Evolutionary conservation across 2,113 vertebrate species (phyloP).

Genomic region (Carollia perspicillata): DNA sequence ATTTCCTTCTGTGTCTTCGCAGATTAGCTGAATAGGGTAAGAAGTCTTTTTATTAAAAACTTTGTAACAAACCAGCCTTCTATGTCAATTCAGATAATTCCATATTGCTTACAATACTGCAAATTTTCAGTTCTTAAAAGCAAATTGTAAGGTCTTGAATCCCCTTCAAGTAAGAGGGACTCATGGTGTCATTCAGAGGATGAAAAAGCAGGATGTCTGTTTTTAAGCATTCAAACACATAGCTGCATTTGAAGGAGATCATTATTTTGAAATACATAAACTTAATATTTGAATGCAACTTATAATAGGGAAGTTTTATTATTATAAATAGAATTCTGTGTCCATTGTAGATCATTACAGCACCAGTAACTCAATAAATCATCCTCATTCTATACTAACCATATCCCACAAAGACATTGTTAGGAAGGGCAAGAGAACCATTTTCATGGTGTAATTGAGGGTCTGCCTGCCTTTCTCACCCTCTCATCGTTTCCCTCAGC

Average conservation of each 20-base stretch:
- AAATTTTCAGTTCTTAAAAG: constrained; percentile 31
- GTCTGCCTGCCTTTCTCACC: neutral
- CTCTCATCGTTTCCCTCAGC: neutral
- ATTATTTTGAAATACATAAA: constrained; percentile 51
- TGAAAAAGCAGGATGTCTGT: neutral
- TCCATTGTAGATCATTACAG: neutral
- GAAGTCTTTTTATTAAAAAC: constrained; percentile 24
- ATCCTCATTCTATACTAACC: neutral
- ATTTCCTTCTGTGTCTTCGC: neutral
- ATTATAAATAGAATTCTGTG: constrained; percentile 1
- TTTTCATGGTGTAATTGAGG: neutral
- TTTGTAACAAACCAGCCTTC: constrained; percentile 1
- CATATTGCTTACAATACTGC: neutral
- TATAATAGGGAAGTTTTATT: neutral
- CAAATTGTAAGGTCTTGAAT: constrained; percentile 27
- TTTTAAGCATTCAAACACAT: neutral
- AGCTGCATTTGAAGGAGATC: neutral
- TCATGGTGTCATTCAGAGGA: neutral
- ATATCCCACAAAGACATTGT: neutral
- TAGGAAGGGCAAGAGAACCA: neutral
- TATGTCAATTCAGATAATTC: neutral
- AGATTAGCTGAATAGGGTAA: neutral
- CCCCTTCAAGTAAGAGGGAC: neutral
- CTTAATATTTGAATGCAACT: neutral
- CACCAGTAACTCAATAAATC: neutral